phyloP scores from a whole-genome alignment of 2,113 vertebrate genomes.

The Neogobius melanostomus region DNA sequence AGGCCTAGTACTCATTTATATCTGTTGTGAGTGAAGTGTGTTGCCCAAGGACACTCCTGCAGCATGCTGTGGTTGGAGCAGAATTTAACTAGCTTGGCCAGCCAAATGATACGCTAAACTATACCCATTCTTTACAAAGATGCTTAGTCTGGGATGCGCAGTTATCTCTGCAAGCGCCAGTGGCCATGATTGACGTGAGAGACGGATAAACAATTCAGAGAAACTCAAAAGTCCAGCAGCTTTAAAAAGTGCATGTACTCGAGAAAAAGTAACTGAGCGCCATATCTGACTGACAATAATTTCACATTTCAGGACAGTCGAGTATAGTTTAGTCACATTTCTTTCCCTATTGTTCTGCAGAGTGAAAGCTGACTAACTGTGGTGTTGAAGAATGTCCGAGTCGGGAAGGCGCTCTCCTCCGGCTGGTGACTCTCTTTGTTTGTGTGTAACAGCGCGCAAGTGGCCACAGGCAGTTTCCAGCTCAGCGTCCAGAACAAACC shows the following conservation, averaged over 20 bases:
- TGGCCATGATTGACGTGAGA: too few species aligned
- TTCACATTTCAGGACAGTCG: not conserved
- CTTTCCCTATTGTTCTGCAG: not conserved
- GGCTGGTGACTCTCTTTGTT: not conserved
- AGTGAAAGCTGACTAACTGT: not conserved
- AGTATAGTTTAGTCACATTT: not conserved
- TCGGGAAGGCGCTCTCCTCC: not conserved
- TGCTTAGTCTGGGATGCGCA: too few species aligned
- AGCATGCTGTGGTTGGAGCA: too few species aligned
- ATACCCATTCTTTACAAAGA: too few species aligned
- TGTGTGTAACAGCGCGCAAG: not conserved
- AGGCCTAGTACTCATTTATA: too few species aligned
- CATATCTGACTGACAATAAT: not conserved
- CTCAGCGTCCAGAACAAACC: not conserved
- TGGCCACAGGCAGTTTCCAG: slow-evolving; percentile 3
- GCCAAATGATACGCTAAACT: too few species aligned
- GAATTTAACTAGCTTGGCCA: too few species aligned
- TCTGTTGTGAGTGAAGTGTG: not conserved
- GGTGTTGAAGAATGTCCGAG: not conserved
- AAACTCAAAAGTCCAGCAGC: too few species aligned
- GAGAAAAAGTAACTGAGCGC: too few species aligned
- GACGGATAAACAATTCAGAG: too few species aligned
- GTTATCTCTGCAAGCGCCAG: too few species aligned
- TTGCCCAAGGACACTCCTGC: not conserved
- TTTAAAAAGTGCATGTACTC: too few species aligned